These are phyloP conservation scores for Gryllus longicercus DNA, from an alignment of 2,888 invertebrate species.

Conservation along the genomic window DNA sequence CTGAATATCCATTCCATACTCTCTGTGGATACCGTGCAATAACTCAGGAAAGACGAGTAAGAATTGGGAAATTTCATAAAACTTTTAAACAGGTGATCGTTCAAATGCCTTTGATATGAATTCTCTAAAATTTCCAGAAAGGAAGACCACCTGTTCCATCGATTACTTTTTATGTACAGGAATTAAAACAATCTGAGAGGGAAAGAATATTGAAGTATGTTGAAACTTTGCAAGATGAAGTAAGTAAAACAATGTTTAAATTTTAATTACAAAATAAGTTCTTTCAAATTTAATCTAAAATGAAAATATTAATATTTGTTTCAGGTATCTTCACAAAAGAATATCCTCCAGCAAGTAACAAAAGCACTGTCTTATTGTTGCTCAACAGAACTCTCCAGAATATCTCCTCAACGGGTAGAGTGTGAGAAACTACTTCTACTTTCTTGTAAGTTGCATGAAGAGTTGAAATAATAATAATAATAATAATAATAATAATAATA, in stretches of 20 bases:
- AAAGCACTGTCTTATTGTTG: constrained; percentile 22
- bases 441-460: constrained; percentile 20
- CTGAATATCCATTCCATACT: background rate
- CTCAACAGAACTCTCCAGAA: background rate
- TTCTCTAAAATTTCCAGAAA: constrained; percentile 12
- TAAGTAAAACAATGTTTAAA: background rate
- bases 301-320: background rate
- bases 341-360: constrained; percentile 5
- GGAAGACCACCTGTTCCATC: background rate
- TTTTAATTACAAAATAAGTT: too few relatives aligned
- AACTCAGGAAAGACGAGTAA: constrained; percentile 11
- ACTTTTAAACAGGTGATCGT: too few relatives aligned
- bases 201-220: background rate
- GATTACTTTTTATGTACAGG: background rate
- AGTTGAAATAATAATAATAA: background rate
- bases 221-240: background rate
- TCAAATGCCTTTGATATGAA: background rate
- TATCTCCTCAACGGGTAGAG: constrained; percentile 19
- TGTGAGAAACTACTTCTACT: constrained; percentile 22
- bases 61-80: too few relatives aligned
- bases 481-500: too few relatives aligned
- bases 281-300: too few relatives aligned
- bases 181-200: background rate
- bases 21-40: constrained; percentile 3
- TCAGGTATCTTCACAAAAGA: constrained; percentile 17